Evolutionary conservation across 2,797 vertebrate species (phyloP), one percentile per base, ranked within the genome.

Genomic region (Clarias laeviceps): DNA sequence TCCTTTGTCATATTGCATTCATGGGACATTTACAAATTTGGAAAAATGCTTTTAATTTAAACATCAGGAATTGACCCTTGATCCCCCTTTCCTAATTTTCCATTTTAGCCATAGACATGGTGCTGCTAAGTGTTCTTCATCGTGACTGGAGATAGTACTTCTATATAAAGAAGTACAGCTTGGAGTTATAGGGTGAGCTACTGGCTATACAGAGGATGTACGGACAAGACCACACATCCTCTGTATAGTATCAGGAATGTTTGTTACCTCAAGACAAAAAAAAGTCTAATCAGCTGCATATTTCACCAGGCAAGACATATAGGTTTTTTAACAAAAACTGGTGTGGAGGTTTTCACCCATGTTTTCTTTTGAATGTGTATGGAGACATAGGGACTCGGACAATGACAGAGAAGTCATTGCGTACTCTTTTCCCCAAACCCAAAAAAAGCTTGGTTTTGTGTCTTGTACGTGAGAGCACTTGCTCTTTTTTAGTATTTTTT

Each of bases 231-330:
- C 90, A 89, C 93, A 93, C 90, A 88, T 90, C 88, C 91, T 92
- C 91, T 94, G 93, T 94, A 92, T 93, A 91, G 92, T 92, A 93
- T 94, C 94, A 94, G 92, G 94, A 95, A 94, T 94, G 92, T 93
- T 90, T 94, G 93, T 94, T 93, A 95, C 96, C 96, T 96, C 96
- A 95, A 94, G 91, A 91, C 94, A 89, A 92, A 91, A 92, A 91
- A 93, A 64, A 88, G 86, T 88, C 90, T 90, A 90, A 92, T 91
- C 94, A 76, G 74, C 24, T 86, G 68, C 83, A 83, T 56, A 57
- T 83, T 82, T 82, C 22, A 56, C 78, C 80, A 34, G 84, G 77
- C 61, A 78, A 74, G 80, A 81, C 78, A 18, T 74, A 82, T 79
- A 66, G 84, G 66, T 68, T 61, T 79, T 78, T 27, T 45, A 84